Percentiles rank a stretch among this genome's conserved stretches.
Conservation (phyloP, 2,797 vertebrate genomes). For the Euthynnus affinis region DNA sequence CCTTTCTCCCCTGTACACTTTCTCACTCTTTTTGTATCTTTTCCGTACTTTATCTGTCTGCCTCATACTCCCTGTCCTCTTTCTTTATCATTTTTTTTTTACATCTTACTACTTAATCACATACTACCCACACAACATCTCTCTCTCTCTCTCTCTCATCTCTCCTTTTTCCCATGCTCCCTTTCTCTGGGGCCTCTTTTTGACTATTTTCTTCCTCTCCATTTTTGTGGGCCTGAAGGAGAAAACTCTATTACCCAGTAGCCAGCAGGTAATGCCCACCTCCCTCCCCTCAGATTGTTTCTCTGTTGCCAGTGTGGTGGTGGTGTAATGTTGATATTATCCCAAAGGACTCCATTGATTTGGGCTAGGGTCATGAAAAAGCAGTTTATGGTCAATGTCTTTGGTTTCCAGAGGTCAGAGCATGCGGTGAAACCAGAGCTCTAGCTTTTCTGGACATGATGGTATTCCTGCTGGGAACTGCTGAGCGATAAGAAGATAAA, state of each 20-base stretch:
- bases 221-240: constrained; percentile 59
- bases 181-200: constrained; percentile 53
- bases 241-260: constrained; percentile 68
- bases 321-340: constrained; percentile 82
- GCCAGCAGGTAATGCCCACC: constrained; percentile 61
- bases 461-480: constrained; percentile 77
- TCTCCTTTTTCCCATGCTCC: constrained; percentile 2
- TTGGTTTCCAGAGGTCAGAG: constrained; percentile 84
- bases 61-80: constrained; percentile 16
- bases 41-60: constrained; percentile 31
- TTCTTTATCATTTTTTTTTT: constrained; percentile 28
- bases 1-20: constrained; percentile 28
- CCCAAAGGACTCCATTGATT: constrained; percentile 80
- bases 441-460: constrained; percentile 75
- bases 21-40: constrained; percentile 35
- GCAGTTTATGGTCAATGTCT: constrained; percentile 83
- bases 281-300: constrained; percentile 69
- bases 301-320: constrained; percentile 63
- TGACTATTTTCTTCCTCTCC: constrained; percentile 56
- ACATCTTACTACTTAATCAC: constrained; percentile 39
- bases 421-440: constrained; percentile 83
- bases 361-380: constrained; percentile 78
- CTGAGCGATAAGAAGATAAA: constrained; percentile 67
- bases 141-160: constrained; percentile 1
- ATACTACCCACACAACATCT: constrained; percentile 6